These are phyloP conservation scores for Montipora capricornis DNA, from an alignment of 64 coral and sea anemone genomes.

Conservation along the genomic window DNA sequence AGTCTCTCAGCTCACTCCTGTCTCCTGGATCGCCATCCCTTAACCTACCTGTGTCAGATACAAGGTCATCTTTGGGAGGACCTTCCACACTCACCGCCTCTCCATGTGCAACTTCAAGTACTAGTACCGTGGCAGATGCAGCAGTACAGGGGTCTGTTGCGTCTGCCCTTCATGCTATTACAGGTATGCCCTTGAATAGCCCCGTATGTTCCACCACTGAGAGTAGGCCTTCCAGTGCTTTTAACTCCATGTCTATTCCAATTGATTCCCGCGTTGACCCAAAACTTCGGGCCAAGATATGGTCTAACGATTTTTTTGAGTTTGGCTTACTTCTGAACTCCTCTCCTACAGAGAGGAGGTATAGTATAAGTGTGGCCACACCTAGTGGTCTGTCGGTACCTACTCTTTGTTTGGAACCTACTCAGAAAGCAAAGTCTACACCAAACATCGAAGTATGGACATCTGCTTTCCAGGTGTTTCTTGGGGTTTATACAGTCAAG, in stretches of 20 bases:
- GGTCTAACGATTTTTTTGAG: neutral
- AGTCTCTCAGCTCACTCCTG: no score
- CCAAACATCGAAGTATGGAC: conserved; percentile 19
- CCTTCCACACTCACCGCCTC: neutral
- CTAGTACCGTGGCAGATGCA: neutral
- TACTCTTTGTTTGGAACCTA: conserved; percentile 21
- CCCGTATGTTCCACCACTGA: neutral
- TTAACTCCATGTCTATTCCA: conserved; percentile 1
- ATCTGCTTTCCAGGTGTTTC: conserved; percentile 34
- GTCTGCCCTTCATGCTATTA: neutral
- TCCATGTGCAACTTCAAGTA: no score
- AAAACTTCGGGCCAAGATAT: neutral
- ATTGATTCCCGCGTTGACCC: neutral
- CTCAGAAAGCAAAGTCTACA: conserved; percentile 20
- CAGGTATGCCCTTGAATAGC: neutral
- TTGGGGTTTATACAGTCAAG: conserved; percentile 17
- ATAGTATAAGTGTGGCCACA: neutral
- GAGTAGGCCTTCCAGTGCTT: neutral
- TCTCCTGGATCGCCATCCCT: no score
- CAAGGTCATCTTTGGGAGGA: neutral
- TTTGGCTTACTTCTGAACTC: neutral
- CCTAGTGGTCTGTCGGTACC: neutral
- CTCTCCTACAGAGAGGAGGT: neutral
- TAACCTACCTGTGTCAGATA: no score
- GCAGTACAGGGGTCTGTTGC: neutral